Evolutionary conservation across 2,888 invertebrate species (phyloP), one percentile per base, ranked within the genome.

Genomic region (Drosophila lacicola): DNA sequence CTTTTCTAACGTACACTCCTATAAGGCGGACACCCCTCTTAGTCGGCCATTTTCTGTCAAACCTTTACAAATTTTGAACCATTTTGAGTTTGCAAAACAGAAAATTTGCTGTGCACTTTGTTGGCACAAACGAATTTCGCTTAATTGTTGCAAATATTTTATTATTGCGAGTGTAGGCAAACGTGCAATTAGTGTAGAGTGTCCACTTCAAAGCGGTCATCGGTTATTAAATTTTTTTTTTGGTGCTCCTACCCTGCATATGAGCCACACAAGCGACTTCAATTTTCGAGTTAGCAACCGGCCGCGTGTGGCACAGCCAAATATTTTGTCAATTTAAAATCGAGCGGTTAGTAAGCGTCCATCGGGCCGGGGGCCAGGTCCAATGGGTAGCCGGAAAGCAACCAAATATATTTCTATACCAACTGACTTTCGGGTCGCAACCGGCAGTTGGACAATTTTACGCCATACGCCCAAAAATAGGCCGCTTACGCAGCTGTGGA

Each of bases 301-400:
- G 33, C 11, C 49, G 50, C 44, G 57, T 54, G 39, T 46, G 62
- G 34, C 57, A 61, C 58, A 39, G 46, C 70, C 80, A 90, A 90
- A 89, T 86, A 86, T 89, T 88, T 88, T 88, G 78, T 68, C 86
- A 85, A 88, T 86, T 89, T 89, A 78, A 85, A 88, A 75, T 73
- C 86, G 74, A 77, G 82, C 57, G 58, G 36, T 60, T 19, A 29
- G 69, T 47, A 64, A 58, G 51, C 33, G 60, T 61, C 36, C 39
- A 45, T 4, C 2, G 54, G 34, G n/a, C 21, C 33, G 34, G 44
- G 11, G 42, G 41, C 44, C 37, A 25, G 55, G 39, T 42, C 46
- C 34, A 11, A 41, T 36, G 49, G 58, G 41, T 37, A 34, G 58
- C 51, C 68, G 69, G 78, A 75, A 80, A 45, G 57, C 57, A 45